Base-by-base conservation (phyloP, 2,888 invertebrate species). In the Polia nebulosa region DNA sequence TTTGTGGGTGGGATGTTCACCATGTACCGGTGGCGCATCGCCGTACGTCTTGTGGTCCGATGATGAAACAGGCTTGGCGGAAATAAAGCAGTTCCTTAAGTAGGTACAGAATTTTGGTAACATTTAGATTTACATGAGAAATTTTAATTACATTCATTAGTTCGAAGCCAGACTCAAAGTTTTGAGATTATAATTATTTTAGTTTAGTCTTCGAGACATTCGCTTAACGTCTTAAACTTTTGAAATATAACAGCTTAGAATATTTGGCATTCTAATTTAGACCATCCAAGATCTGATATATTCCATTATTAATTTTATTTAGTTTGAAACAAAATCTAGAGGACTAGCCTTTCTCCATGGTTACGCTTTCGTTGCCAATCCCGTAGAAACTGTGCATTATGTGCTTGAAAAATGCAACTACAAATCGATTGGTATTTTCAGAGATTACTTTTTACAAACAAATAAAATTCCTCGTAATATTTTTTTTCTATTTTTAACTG, bases 121-220 rank as follows among this genome's bases (percentile, higher is more conserved):
- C 1, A 72, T 22, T 61, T 34, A 32, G 7, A 15, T 39, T 7
- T 45, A 39, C 32, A 34, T 62, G 27, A 61, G 27, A 20, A 55
- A 63, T 64, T 73, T 55, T 64, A 74, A 74, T 64, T 27, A 20
- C 53, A 65, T 64, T 55, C 25, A 63, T 63, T 39, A 45, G n/a
- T 41, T 63, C 3, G n/a, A 39, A 62, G 32, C 11, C 9, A 17
- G 9, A 32, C 22, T 11, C 1, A 13, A 61, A 70, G 22, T 72
- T 41, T 39, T 6, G 3, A 39, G 22, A 15, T 34, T 41, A 2
- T 53, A 52, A 64, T 55, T 41, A 25, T 74, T 71, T 34, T 49
- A 53, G 72, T 72, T 32, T 3, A 13, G 62, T 52, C 13, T 22
- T 9, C 1, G 11, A 32, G 20, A 25, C 17, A 29, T 32, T 72